Conservation (phyloP, 2,888 invertebrate genomes). For the Notodonta ziczac region DNA sequence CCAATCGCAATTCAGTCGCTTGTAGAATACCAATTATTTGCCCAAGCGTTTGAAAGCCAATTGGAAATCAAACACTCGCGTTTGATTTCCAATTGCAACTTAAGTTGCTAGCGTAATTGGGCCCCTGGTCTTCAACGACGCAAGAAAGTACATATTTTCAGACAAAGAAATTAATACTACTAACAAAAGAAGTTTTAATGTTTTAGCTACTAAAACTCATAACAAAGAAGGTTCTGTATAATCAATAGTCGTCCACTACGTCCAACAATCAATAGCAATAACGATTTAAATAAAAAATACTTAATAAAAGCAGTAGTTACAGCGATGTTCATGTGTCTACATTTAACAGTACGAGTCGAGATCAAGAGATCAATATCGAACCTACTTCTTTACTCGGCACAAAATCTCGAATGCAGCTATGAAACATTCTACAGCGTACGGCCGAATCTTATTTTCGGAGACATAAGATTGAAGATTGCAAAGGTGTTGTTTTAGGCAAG, state of each 20-base stretch:
- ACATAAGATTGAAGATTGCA: slow-evolving; percentile 16
- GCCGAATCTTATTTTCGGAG: slow-evolving; percentile 7
- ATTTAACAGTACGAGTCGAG: slow-evolving; percentile 58
- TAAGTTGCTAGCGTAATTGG: too few relatives aligned
- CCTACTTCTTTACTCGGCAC: slow-evolving; percentile 54
- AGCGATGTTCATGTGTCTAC: slow-evolving; percentile 59
- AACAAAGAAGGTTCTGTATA: not conserved
- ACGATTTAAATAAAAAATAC: slow-evolving; percentile 37
- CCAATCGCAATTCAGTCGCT: too few relatives aligned
- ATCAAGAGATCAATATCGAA: slow-evolving; percentile 68
- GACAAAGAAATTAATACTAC: too few relatives aligned
- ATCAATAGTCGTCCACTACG: slow-evolving; percentile 2
- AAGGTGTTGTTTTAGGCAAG: slow-evolving; percentile 12
- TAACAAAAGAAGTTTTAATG: too few relatives aligned
- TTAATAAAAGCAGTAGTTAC: slow-evolving; percentile 63
- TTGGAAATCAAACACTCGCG: too few relatives aligned
- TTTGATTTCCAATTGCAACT: too few relatives aligned
- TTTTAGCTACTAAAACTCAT: slow-evolving; percentile 7
- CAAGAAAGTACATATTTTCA: too few relatives aligned
- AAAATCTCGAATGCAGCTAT: slow-evolving; percentile 22
- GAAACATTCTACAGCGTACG: slow-evolving; percentile 6
- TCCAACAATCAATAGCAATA: slow-evolving; percentile 14
- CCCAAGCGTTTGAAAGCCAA: too few relatives aligned
- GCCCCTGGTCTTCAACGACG: too few relatives aligned
- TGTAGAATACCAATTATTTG: too few relatives aligned